Evolutionary conservation across 2,888 invertebrate genomes (phyloP).

Genomic region (Meiosimyza platycephala): DNA sequence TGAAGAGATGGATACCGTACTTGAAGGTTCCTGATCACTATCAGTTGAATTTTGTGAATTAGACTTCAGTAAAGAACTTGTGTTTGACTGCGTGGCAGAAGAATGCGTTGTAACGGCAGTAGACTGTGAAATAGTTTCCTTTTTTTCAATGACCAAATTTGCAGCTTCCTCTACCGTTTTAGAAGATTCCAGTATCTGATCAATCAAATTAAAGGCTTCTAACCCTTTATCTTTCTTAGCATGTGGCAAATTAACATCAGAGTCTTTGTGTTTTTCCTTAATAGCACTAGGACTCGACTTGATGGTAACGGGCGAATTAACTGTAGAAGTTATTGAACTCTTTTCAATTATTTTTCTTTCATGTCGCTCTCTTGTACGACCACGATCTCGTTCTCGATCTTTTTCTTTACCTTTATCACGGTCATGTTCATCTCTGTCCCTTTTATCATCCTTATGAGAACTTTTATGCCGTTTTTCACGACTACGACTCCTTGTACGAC

Average conservation of each 20-base stretch:
- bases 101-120: slow-evolving; percentile 31
- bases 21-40: slow-evolving; percentile 79
- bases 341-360: slow-evolving; percentile 45
- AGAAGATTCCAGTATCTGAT: slow-evolving; percentile 65
- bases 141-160: slow-evolving; percentile 54
- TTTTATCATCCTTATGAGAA: slow-evolving; percentile 50
- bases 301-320: neutral
- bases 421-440: slow-evolving; percentile 50
- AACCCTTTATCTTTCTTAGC: slow-evolving; percentile 34
- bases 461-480: slow-evolving; percentile 59
- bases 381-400: slow-evolving; percentile 44
- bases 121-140: slow-evolving; percentile 27
- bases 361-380: slow-evolving; percentile 38
- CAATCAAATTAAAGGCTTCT: slow-evolving; percentile 60
- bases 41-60: slow-evolving; percentile 35
- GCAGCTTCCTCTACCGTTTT: slow-evolving; percentile 66
- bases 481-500: slow-evolving; percentile 60
- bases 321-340: slow-evolving; percentile 38
- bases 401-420: slow-evolving; percentile 49
- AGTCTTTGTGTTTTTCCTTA: slow-evolving; percentile 27
- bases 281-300: slow-evolving; percentile 21
- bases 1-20: slow-evolving; percentile 78
- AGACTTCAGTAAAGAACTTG: slow-evolving; percentile 3
- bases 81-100: neutral
- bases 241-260: slow-evolving; percentile 32